Evolutionary conservation across 2,797 vertebrate species (phyloP), one percentile per base, ranked within the genome.

Genomic region (Erethizon dorsatum): DNA sequence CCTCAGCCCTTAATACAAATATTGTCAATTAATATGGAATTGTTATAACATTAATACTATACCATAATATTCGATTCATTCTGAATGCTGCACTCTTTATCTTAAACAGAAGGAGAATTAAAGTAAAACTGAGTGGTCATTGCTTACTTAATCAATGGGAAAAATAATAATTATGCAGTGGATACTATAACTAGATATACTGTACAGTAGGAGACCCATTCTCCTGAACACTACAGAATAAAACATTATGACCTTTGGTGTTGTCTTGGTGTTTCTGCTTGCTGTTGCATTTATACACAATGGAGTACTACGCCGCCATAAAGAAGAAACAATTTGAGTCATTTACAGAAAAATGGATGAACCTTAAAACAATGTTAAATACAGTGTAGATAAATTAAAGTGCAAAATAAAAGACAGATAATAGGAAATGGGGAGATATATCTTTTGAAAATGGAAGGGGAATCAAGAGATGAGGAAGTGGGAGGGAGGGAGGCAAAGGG

Each of bases 91-190:
- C 31, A 31, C 14, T 80, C 59, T 90, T 89, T 83, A 95, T 52
- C 10, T 85, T 91, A 92, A 95, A 85, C 18, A 90, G 33, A 93
- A 91, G 83, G 75, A 86, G 12, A 97, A 91, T 82, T 65, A 96
- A 90, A 63, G 50, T 33, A 96, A 97, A 97, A 94, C 17, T 33
- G 14, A 95, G 10, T 33, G 12, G 37, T 11, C 41, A 84, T 22
- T 96, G 78, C 41, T 89, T 59, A 95, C 47, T 92, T 96, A 96
- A 96, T 94, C 73, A 84, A 65, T 77, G 2, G 8, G 52, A 83
- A 47, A 5, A 86, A 59, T 8, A 87, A 50, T 59, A 93, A 87
- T 65, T 83, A 85, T 59, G 31, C 90, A 97, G 52, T 57, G 2
- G 9, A 92, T 83, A 54, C n/a, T 78, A 18, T 83, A 90, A 93